Evolutionary conservation across 2,113 vertebrate species (phyloP).

Genomic region (Calypte anna): DNA sequence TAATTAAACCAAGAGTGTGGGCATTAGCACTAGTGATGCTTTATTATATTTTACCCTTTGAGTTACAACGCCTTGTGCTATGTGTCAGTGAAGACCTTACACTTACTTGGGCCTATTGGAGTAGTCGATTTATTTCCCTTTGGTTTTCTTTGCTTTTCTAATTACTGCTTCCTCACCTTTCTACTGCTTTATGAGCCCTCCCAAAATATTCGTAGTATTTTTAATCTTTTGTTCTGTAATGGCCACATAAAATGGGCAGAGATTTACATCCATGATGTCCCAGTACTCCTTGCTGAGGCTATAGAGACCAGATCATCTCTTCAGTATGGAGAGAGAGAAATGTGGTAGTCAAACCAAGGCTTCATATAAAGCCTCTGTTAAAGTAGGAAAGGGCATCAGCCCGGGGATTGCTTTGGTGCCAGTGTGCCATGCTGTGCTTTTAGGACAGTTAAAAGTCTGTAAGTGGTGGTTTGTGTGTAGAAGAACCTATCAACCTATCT

Average conservation of each 20-base stretch:
- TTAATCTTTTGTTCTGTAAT: not conserved
- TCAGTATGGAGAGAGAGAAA: not conserved
- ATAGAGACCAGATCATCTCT: not conserved
- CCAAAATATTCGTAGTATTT: not conserved
- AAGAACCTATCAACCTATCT: too few species aligned
- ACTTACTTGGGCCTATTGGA: not conserved
- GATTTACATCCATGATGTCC: not conserved
- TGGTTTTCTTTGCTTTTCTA: not conserved
- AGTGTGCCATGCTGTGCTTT: not conserved
- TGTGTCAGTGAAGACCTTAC: not conserved
- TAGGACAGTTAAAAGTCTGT: not conserved
- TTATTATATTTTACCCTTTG: constrained; percentile 13
- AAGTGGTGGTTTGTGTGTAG: not conserved
- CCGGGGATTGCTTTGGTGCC: not conserved
- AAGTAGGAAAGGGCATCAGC: not conserved
- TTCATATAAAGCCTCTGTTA: not conserved
- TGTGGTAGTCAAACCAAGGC: not conserved
- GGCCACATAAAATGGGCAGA: not conserved
- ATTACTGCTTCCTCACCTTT: not conserved
- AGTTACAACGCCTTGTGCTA: not conserved
- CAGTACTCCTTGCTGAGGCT: not conserved
- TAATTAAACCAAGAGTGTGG: not conserved
- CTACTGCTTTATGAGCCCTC: not conserved
- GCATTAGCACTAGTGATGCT: not conserved
- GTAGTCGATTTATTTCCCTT: not conserved